Percentiles rank a stretch among this genome's conserved stretches.
phyloP scores from a whole-genome alignment of 2,113 vertebrate genomes.

The Recurvirostra avosetta region DNA sequence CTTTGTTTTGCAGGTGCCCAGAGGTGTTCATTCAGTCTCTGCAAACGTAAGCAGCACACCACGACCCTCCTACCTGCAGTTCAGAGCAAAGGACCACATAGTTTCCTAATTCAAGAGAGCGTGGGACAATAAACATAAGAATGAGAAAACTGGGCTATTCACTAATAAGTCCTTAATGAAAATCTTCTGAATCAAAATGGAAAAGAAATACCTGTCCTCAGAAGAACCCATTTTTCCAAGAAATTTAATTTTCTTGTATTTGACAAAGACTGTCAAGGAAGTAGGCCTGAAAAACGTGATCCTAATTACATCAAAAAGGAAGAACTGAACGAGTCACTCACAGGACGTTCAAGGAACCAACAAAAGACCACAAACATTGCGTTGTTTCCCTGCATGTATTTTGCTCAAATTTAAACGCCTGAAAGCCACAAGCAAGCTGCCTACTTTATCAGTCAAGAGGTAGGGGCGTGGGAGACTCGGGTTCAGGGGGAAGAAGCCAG shows the following conservation, averaged over 20 bases:
- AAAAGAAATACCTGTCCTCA: background rate
- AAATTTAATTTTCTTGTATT: background rate
- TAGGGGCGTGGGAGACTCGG: fast-evolving
- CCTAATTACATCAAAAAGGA: background rate
- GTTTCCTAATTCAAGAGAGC: background rate
- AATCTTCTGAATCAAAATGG: fast-evolving
- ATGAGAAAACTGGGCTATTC: background rate
- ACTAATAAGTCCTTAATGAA: background rate
- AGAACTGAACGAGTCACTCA: background rate
- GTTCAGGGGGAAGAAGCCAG: background rate
- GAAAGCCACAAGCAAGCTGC: background rate
- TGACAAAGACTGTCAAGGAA: background rate
- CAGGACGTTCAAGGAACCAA: background rate
- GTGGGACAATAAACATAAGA: background rate
- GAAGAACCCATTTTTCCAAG: background rate
- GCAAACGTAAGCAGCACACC: background rate
- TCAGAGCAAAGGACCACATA: background rate
- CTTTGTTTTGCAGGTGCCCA: background rate
- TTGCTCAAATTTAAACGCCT: background rate
- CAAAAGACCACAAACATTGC: background rate
- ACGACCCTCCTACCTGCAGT: background rate
- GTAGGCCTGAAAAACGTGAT: background rate
- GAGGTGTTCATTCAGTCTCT: background rate
- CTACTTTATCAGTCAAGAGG: background rate
- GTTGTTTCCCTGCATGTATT: background rate